phyloP scores from a whole-genome alignment of 1,140 invertebrate genomes.

The Acyrthosiphon pisum region DNA sequence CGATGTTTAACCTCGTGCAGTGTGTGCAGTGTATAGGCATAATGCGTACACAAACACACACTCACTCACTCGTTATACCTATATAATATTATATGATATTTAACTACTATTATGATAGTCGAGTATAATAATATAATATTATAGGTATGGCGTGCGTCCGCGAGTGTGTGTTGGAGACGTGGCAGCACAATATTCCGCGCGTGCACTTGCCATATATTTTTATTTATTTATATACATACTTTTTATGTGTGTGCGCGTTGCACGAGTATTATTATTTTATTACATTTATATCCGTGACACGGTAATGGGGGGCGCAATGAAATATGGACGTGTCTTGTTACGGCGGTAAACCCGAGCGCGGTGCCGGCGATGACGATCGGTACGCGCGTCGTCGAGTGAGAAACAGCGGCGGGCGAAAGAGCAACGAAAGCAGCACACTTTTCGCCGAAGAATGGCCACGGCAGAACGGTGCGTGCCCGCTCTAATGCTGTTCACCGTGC shows the following conservation, averaged over 20 bases:
- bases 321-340: not conserved
- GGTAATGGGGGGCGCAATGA: not conserved
- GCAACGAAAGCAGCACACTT: not conserved
- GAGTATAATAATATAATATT: not conserved
- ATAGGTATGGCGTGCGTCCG: not conserved
- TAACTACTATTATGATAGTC: not conserved
- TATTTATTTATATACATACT: not conserved
- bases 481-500: not conserved
- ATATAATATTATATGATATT: not conserved
- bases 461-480: not conserved
- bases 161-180: not conserved
- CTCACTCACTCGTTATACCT: not conserved
- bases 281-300: not conserved
- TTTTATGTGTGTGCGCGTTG: not conserved
- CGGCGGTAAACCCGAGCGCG: not conserved
- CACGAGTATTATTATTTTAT: slow-evolving; percentile 1
- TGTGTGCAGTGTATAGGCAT: too few species aligned
- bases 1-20: not conserved
- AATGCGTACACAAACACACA: too few species aligned
- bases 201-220: not conserved
- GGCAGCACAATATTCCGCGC: not conserved
- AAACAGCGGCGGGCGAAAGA: not conserved
- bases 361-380: not conserved
- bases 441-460: not conserved
- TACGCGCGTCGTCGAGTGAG: not conserved